These are phyloP conservation scores for Pachyseris speciosa DNA, from an alignment of 64 coral and sea anemone genomes.

Conservation along the genomic window DNA sequence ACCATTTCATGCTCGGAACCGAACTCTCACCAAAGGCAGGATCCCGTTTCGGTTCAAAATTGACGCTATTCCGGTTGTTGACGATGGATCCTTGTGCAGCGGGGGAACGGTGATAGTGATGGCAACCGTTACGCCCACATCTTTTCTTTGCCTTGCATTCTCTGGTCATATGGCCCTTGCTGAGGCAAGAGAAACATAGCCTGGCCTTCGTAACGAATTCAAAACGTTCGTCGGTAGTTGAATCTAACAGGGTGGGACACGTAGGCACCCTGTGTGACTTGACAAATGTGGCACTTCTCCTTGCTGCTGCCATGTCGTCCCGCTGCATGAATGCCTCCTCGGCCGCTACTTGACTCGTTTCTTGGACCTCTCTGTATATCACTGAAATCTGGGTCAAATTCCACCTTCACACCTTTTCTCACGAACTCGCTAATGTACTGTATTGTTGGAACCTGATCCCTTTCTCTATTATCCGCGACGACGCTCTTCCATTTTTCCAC, in stretches of 20 bases:
- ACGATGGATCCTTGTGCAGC: background rate
- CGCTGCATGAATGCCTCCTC: background rate
- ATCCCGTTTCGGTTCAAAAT: background rate
- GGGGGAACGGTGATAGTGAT: background rate
- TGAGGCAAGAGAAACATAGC: background rate
- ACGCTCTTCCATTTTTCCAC: constrained; percentile 14
- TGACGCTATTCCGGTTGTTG: background rate
- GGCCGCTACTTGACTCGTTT: no score
- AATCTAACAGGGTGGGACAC: background rate
- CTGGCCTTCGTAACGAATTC: background rate
- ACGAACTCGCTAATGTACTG: constrained; percentile 31
- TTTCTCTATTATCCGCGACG: constrained; percentile 25
- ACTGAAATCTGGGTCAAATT: constrained; percentile 48
- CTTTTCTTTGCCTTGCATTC: background rate
- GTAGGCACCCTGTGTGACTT: background rate
- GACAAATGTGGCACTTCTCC: background rate
- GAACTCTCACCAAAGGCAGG: background rate
- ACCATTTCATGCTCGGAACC: background rate
- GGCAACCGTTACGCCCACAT: background rate
- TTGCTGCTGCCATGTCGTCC: background rate
- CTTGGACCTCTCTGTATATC: no score
- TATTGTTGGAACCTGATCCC: background rate
- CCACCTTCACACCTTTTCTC: constrained; percentile 33
- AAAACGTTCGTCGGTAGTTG: background rate
- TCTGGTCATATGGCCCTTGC: background rate